Evolutionary conservation across 2,113 vertebrate species (phyloP), one percentile per base, ranked within the genome.

Genomic region (Phyllopteryx taeniolatus): DNA sequence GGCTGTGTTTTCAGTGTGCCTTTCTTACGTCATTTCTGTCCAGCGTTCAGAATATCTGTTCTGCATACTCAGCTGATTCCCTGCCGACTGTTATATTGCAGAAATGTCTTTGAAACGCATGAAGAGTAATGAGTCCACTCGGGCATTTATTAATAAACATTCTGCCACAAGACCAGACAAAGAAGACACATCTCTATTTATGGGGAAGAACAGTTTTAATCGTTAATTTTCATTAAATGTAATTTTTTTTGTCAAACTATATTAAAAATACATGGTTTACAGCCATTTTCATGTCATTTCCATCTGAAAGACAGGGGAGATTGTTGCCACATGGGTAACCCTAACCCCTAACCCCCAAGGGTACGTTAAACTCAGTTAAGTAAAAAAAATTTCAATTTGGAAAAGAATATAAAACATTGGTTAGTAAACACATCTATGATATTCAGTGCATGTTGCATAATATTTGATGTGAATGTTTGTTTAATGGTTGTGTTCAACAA

Each of bases 41-140:
- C 73, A 84, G 63, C 0, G 80, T 91, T 67, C 87, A 81, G 81
- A 94, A 94, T 73, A 86, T 74, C 82, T 92, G 71, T 73, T 93
- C 83, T 31, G 79, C 80, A 13, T 91, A 87, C 60, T 91, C 67
- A 0, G 79, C 81, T 0, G 86, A 92, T 76, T 90, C 72, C 6
- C 76, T 84, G 75, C 91, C 91, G 27, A 77, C 89, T 17, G 92
- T 92, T 53, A 66, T 78, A 9, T 91, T 70, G 22, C 79, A 92
- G 85, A 93, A 94, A 85, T 92, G 87, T 2, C 86, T 89, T 60
- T 85, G 83, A 83, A 94, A 91, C 73, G 87, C 81, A 68, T 91
- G 85, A 31, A 93, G 78, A 5, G 85, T 90, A 79, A 91, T 93
- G 71, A 88, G 75, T 4, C 85, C 84, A 78, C 87, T 91, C 59